These are phyloP conservation scores for Leptocoma aspasia DNA, from an alignment of 2,113 vertebrate genomes.

Conservation along the genomic window DNA sequence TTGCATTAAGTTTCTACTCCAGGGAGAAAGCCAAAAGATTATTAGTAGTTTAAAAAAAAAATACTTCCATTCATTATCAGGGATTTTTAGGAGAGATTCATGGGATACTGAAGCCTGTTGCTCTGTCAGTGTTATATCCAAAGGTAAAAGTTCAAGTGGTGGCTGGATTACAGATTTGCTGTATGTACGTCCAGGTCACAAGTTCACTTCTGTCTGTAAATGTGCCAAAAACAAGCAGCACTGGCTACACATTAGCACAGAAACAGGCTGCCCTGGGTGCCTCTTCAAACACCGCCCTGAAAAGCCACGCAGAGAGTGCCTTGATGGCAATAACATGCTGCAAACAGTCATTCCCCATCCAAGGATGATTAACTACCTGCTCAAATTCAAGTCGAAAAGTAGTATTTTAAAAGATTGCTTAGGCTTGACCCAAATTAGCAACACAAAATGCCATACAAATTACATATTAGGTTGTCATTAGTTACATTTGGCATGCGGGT, in stretches of 20 bases:
- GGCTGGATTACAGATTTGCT: not conserved
- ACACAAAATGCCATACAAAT: not conserved
- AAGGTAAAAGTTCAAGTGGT: slow-evolving; percentile 41
- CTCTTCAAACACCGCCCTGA: not conserved
- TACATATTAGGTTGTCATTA: not conserved
- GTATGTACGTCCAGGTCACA: not conserved
- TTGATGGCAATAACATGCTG: not conserved
- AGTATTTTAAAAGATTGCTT: not conserved
- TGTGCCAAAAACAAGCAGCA: not conserved
- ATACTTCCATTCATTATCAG: not conserved
- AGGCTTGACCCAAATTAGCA: not conserved
- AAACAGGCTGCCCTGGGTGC: not conserved
- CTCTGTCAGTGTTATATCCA: not conserved
- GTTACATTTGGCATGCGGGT: not conserved
- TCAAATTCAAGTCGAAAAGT: not conserved
- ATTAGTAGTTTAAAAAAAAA: not conserved
- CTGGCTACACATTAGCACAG: not conserved
- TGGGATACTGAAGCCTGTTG: not conserved
- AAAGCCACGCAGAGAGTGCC: not conserved
- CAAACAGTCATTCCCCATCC: not conserved
- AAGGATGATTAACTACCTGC: not conserved
- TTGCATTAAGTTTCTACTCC: not conserved
- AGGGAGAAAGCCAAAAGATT: not conserved
- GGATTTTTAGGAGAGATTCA: not conserved
- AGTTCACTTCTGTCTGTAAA: not conserved